Evolutionary conservation across 2,888 invertebrate species (phyloP).

Genomic region (Ctenicera cuprea): DNA sequence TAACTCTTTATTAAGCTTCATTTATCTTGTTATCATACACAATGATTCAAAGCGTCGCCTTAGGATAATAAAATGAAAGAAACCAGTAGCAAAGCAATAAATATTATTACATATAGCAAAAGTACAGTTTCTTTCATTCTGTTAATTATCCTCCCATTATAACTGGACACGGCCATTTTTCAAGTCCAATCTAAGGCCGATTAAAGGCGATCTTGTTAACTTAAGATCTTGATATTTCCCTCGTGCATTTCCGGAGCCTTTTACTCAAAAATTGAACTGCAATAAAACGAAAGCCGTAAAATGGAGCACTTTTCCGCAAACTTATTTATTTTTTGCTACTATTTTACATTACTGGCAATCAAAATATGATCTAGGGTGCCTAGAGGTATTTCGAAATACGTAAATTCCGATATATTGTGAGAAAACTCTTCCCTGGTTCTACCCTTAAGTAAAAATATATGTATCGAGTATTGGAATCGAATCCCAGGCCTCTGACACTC

Average conservation of each 20-base stretch:
- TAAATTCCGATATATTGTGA: constrained; percentile 71
- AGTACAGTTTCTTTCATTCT: constrained; percentile 14
- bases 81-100: constrained; percentile 25
- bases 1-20: constrained; percentile 11
- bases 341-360: constrained; percentile 66
- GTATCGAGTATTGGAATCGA: constrained; percentile 72
- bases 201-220: background rate
- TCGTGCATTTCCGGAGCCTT: background rate
- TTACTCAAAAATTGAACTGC: constrained; percentile 8
- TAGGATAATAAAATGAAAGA: constrained; percentile 9
- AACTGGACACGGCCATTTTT: constrained; percentile 6
- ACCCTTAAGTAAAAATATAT: constrained; percentile 73
- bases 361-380: constrained; percentile 71
- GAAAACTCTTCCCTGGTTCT: constrained; percentile 66
- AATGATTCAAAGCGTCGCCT: constrained; percentile 10
- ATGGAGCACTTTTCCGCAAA: constrained; percentile 22
- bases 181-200: background rate
- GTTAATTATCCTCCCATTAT: constrained; percentile 11
- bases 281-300: constrained; percentile 31
- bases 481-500: constrained; percentile 69
- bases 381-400: constrained; percentile 71
- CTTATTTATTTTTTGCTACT: constrained; percentile 55
- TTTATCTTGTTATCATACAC: constrained; percentile 3
- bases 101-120: constrained; percentile 2
- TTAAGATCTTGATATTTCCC: background rate